phyloP scores from a whole-genome alignment of 2,113 vertebrate species.

The Narcine bancroftii region DNA sequence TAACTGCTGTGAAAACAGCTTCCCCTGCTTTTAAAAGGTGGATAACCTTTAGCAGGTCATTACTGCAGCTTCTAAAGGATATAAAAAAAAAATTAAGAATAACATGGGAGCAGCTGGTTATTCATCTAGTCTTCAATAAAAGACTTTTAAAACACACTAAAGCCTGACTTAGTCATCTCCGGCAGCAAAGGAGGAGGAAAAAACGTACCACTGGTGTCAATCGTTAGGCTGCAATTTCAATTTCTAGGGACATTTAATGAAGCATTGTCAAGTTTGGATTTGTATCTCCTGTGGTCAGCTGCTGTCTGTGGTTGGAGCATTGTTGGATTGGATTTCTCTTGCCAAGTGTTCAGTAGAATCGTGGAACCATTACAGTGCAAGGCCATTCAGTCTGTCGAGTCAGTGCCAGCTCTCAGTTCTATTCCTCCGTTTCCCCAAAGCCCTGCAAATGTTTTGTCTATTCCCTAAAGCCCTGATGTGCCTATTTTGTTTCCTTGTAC shows the following conservation, averaged over 20 bases:
- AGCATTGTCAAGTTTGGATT: not conserved
- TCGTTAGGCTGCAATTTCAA: not conserved
- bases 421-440: not conserved
- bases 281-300: not conserved
- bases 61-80: not conserved
- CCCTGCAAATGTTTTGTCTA: too few species aligned
- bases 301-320: not conserved
- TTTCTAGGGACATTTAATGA: too few species aligned
- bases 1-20: constrained; percentile 2
- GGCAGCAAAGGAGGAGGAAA: not conserved
- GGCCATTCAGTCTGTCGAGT: not conserved
- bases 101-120: constrained; percentile 26
- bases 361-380: too few species aligned
- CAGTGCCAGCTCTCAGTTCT: not conserved
- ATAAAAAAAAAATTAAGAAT: not conserved
- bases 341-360: not conserved
- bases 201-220: too few species aligned
- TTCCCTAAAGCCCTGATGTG: too few species aligned
- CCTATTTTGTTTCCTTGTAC: too few species aligned
- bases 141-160: not conserved
- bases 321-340: not conserved
- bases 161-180: not conserved
- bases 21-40: constrained; percentile 1
- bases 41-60: constrained; percentile 21
- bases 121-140: constrained; percentile 1